Evolutionary conservation across 1,140 invertebrate genomes (phyloP).

Genomic region (Drosophila neocordata): DNA sequence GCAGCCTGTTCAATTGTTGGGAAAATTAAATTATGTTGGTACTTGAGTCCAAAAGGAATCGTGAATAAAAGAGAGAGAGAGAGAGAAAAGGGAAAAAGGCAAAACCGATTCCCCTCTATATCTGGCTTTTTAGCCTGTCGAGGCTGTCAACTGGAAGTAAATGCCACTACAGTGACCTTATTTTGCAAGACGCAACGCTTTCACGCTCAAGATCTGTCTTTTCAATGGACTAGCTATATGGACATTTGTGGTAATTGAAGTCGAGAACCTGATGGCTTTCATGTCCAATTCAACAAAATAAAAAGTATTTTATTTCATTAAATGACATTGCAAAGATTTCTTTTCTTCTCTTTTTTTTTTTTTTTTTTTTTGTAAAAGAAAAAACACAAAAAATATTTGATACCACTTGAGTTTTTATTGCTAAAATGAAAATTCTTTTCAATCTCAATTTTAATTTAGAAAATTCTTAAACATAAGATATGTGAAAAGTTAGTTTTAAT

Average conservation of each 20-base stretch:
- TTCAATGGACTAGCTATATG: neutral
- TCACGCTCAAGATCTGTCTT: neutral
- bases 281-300: too few species aligned
- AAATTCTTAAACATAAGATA: too few species aligned
- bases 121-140: neutral
- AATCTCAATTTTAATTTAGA: too few species aligned
- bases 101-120: neutral
- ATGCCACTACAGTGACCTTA: neutral
- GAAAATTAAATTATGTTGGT: slow-evolving; percentile 57
- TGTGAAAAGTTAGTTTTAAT: too few species aligned
- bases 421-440: too few species aligned
- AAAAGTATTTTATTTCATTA: neutral
- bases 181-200: neutral
- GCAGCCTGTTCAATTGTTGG: slow-evolving; percentile 60
- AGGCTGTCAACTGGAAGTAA: neutral
- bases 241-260: neutral
- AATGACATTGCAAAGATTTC: too few species aligned
- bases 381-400: too few species aligned
- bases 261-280: too few species aligned
- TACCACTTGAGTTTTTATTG: too few species aligned
- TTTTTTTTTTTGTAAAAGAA: too few species aligned
- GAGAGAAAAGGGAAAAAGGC: neutral
- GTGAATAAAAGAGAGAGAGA: neutral
- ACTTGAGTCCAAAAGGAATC: slow-evolving; percentile 3
- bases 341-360: too few species aligned